Evolutionary conservation across 1,140 invertebrate genomes (phyloP).

Genomic region (Yoshiicerus persimilis): DNA sequence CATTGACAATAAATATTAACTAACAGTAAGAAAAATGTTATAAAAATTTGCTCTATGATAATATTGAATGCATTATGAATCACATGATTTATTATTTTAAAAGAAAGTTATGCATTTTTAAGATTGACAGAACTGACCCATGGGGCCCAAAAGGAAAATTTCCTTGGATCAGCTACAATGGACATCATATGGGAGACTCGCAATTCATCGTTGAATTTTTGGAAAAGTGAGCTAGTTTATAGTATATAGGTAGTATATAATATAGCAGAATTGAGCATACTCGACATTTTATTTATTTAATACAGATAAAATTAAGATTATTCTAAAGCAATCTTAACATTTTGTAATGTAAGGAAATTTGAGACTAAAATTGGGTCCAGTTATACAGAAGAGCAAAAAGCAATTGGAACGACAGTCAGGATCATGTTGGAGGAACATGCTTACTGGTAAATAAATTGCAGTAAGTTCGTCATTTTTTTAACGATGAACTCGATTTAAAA

Average conservation of each 20-base stretch:
- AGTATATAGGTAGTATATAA: too few relatives aligned
- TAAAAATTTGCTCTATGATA: neutral
- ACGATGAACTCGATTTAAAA: neutral
- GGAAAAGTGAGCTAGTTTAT: conserved; percentile 26
- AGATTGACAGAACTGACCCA: conserved; percentile 50
- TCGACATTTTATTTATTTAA: neutral
- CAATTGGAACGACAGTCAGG: conserved; percentile 36
- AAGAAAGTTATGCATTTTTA: neutral
- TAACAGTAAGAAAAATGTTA: too few relatives aligned
- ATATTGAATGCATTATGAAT: neutral
- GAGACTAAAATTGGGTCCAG: neutral
- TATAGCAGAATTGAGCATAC: too few relatives aligned
- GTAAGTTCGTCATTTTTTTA: neutral
- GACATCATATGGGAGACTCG: conserved; percentile 55
- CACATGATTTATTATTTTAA: neutral
- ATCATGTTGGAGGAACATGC: conserved; percentile 48
- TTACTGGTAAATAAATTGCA: neutral
- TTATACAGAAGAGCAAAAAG: conserved; percentile 32
- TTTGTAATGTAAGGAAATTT: neutral
- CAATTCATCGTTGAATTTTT: conserved; percentile 56
- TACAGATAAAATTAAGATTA: neutral
- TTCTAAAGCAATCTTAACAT: neutral
- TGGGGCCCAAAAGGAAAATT: conserved; percentile 52
- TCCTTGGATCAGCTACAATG: conserved; percentile 59
- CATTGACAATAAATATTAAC: too few relatives aligned